Evolutionary conservation across 2,888 invertebrate genomes (phyloP).

Genomic region (Drosophila multiciliata): DNA sequence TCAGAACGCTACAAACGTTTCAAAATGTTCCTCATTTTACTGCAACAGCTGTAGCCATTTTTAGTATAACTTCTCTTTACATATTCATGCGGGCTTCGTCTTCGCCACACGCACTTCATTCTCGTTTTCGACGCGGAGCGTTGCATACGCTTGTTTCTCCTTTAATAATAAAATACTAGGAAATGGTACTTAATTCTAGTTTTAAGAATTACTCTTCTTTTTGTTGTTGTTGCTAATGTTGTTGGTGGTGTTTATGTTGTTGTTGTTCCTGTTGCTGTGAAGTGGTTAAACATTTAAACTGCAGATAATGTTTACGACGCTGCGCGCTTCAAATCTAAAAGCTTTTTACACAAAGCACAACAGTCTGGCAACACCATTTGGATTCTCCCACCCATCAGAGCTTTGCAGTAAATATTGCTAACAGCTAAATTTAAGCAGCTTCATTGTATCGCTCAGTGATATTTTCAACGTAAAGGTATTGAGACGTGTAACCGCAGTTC

Average conservation of each 20-base stretch:
- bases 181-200: slow-evolving; percentile 27
- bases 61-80: not conserved
- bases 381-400: slow-evolving; percentile 31
- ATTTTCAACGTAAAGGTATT: slow-evolving; percentile 43
- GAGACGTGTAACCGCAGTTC: slow-evolving; percentile 39
- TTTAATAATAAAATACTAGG: not conserved
- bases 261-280: slow-evolving; percentile 16
- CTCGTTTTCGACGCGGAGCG: slow-evolving; percentile 16
- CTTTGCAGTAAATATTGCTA: slow-evolving; percentile 35
- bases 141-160: not conserved
- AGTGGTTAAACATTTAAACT: slow-evolving; percentile 15
- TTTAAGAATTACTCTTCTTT: not conserved
- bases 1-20: not conserved
- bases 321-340: slow-evolving; percentile 17
- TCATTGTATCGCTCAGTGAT: slow-evolving; percentile 32
- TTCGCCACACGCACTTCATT: slow-evolving; percentile 22
- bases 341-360: slow-evolving; percentile 1
- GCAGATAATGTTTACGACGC: not conserved
- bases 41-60: slow-evolving; percentile 21
- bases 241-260: not conserved
- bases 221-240: slow-evolving; percentile 18
- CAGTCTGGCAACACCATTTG: slow-evolving; percentile 36
- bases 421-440: slow-evolving; percentile 34
- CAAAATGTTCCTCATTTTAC: slow-evolving; percentile 2
- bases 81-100: not conserved